Conservation (phyloP, 2,113 vertebrate species). For the Tautogolabrus adspersus region DNA sequence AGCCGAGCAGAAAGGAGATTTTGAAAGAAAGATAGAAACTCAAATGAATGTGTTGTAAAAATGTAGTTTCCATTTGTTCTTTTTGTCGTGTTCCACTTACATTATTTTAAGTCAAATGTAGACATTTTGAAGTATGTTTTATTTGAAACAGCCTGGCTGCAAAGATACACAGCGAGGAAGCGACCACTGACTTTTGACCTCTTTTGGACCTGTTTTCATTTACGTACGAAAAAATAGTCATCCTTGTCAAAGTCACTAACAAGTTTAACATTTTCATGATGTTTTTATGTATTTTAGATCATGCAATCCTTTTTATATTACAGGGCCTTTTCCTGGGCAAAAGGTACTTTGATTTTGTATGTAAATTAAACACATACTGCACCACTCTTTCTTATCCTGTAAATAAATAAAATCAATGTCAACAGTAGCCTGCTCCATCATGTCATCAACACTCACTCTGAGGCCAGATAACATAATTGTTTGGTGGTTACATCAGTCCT, state of each 20-base stretch:
- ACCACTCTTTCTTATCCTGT: neutral
- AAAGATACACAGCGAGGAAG: neutral
- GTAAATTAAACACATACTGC: constrained; percentile 5
- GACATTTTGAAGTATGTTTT: too few species aligned
- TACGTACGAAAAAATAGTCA: too few species aligned
- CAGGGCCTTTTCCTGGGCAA: neutral
- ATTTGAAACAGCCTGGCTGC: neutral
- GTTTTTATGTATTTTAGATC: too few species aligned
- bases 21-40: neutral
- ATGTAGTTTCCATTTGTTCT: constrained; percentile 11
- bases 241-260: too few species aligned
- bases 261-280: too few species aligned
- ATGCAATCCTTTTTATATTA: neutral
- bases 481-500: constrained; percentile 19
- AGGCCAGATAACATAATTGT: constrained; percentile 23
- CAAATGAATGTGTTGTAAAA: constrained; percentile 2
- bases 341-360: neutral
- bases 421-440: constrained; percentile 20
- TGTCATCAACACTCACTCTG: constrained; percentile 28
- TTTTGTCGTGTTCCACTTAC: neutral
- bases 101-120: too few species aligned
- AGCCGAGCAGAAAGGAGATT: neutral
- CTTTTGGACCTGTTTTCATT: too few species aligned
- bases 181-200: too few species aligned
- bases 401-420: constrained; percentile 25